Percentiles rank a stretch among this genome's conserved stretches.
Conservation (phyloP, 2,113 vertebrate species). For the Silurus meridionalis region DNA sequence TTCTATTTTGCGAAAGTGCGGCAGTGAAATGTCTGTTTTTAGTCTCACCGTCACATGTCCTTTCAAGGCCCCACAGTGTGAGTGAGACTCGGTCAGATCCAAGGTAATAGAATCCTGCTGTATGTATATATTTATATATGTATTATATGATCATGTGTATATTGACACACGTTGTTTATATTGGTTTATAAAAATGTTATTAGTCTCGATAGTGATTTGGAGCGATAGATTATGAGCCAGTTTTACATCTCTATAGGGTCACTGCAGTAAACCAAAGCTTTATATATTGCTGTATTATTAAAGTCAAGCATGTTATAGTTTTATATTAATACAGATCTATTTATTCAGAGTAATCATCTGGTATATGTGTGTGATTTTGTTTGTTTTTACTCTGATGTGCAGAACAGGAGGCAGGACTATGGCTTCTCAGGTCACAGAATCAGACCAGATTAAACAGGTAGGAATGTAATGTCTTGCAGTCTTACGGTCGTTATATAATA, state of each 20-base stretch:
- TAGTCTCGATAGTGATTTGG: background rate
- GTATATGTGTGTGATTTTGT: background rate
- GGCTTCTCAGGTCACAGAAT: constrained; percentile 86
- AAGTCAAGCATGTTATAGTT: background rate
- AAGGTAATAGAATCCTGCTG: background rate
- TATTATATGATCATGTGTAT: too few species aligned
- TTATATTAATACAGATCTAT: too few species aligned
- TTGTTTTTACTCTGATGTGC: background rate
- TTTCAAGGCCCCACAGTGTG: constrained; percentile 30
- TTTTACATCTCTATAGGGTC: background rate
- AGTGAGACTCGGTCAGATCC: background rate
- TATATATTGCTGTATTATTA: background rate
- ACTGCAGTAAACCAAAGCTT: background rate
- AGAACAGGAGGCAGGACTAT: constrained; percentile 61
- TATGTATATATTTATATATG: background rate
- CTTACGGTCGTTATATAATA: background rate
- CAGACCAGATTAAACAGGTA: constrained; percentile 98
- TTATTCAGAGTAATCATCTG: background rate
- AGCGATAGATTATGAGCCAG: background rate
- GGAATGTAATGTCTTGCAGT: background rate
- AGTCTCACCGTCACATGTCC: constrained; percentile 52
- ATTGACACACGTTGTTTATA: background rate
- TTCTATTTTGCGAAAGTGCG: constrained; percentile 36
- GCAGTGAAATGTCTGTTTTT: background rate
- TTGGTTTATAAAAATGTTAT: too few species aligned